Evolutionary conservation across 1,140 invertebrate genomes (phyloP).

Genomic region (Delia radicum): DNA sequence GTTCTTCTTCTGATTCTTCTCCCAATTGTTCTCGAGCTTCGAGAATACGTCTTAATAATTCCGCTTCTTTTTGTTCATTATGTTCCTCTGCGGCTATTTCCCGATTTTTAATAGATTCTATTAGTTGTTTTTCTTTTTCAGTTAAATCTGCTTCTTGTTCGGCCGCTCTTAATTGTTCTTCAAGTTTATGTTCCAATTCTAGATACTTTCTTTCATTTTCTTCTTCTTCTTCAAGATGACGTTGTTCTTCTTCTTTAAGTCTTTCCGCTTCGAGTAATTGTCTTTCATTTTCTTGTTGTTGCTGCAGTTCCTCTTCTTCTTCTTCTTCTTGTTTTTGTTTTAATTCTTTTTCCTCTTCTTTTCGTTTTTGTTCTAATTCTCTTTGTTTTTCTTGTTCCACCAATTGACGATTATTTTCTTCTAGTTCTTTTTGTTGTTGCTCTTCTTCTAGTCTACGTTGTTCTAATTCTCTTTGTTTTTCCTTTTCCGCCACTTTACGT

Average conservation of each 20-base stretch:
- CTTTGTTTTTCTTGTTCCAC: conserved; percentile 31
- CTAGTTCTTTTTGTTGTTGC: conserved; percentile 28
- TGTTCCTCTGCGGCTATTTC: not conserved
- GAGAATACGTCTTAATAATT: conserved; percentile 41
- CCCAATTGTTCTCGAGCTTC: conserved; percentile 44
- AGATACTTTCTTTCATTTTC: not conserved
- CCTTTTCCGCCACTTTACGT: conserved; percentile 28
- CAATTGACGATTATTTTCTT: conserved; percentile 31
- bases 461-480: conserved; percentile 25
- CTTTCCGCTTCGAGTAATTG: not conserved
- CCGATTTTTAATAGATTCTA: not conserved
- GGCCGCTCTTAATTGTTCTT: not conserved
- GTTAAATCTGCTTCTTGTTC: not conserved
- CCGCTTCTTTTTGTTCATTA: conserved; percentile 30
- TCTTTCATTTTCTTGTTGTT: not conserved
- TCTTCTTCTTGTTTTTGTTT: not conserved
- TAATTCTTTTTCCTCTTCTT: not conserved
- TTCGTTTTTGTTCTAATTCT: not conserved
- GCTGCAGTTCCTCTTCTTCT: not conserved
- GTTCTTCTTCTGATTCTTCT: conserved; percentile 35
- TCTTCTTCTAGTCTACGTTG: conserved; percentile 28
- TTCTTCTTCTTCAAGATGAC: not conserved
- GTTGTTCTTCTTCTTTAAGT: conserved; percentile 1
- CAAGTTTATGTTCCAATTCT: not conserved
- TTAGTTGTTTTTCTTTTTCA: conserved; percentile 1